Percentiles rank a stretch among this genome's conserved stretches.
These are phyloP conservation scores for Plumapathes pennacea DNA, from an alignment of 92 coral and sea anemone species.

Conservation along the genomic window DNA sequence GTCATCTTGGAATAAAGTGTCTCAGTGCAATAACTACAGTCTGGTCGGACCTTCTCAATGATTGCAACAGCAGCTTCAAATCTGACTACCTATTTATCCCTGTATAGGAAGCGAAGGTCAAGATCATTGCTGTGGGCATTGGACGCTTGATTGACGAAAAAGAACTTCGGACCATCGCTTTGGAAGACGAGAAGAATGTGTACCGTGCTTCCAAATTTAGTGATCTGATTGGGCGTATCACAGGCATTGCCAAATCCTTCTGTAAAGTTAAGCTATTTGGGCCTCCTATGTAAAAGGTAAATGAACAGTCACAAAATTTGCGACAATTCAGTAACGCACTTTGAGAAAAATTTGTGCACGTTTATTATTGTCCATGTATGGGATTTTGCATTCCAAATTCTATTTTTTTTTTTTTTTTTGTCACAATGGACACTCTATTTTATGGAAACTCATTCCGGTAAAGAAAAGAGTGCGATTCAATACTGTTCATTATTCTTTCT, in stretches of 20 bases:
- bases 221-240: slow-evolving; percentile 19
- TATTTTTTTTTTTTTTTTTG: no score
- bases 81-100: background rate
- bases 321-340: no score
- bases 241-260: slow-evolving; percentile 19
- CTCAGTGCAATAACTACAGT: background rate
- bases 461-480: no score
- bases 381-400: no score
- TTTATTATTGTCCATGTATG: no score
- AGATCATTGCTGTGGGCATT: slow-evolving; percentile 45
- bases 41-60: background rate
- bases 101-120: background rate
- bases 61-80: background rate
- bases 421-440: no score
- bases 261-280: slow-evolving; percentile 21
- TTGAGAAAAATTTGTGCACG: no score
- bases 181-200: slow-evolving; percentile 13
- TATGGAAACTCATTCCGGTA: no score
- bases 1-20: no score
- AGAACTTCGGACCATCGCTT: slow-evolving; percentile 37
- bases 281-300: no score
- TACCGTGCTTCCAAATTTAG: slow-evolving; percentile 18
- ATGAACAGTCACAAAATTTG: no score
- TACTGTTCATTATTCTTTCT: no score
- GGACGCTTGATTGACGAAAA: slow-evolving; percentile 22